Conservation (phyloP, 2,113 vertebrate species). For the Ciconia maguari region DNA sequence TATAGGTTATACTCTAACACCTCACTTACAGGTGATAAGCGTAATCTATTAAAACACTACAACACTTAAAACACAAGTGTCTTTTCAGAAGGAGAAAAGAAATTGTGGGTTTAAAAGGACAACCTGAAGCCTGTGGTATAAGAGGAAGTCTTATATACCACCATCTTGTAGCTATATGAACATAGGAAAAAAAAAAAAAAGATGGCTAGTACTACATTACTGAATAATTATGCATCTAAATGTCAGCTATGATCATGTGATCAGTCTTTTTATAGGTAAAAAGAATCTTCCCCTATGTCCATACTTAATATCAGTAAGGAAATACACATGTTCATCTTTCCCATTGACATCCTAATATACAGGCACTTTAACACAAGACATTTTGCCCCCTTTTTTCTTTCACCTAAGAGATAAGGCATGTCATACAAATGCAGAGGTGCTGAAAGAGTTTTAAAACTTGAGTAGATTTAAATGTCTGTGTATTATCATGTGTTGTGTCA, state of each 20-base stretch:
- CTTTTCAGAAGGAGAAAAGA: not conserved
- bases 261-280: slow-evolving; percentile 64
- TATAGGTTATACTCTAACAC: not conserved
- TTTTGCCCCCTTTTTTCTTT: not conserved
- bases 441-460: not conserved
- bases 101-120: not conserved
- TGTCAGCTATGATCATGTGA: slow-evolving; percentile 61
- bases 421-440: not conserved
- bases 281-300: slow-evolving; percentile 56
- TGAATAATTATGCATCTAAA: slow-evolving; percentile 71
- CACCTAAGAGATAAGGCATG: not conserved
- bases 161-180: not conserved
- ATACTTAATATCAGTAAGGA: slow-evolving; percentile 59
- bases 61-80: not conserved
- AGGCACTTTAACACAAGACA: not conserved
- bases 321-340: slow-evolving; percentile 48
- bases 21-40: not conserved
- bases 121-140: not conserved
- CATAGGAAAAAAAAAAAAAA: not conserved
- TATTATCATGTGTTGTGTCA: not conserved
- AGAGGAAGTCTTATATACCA: not conserved
- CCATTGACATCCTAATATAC: slow-evolving; percentile 35
- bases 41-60: not conserved
- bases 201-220: slow-evolving; percentile 8
- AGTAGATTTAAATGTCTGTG: not conserved